These are phyloP conservation scores for Sebastes oblongus DNA, from an alignment of 2,797 vertebrate species.

Conservation along the genomic window DNA sequence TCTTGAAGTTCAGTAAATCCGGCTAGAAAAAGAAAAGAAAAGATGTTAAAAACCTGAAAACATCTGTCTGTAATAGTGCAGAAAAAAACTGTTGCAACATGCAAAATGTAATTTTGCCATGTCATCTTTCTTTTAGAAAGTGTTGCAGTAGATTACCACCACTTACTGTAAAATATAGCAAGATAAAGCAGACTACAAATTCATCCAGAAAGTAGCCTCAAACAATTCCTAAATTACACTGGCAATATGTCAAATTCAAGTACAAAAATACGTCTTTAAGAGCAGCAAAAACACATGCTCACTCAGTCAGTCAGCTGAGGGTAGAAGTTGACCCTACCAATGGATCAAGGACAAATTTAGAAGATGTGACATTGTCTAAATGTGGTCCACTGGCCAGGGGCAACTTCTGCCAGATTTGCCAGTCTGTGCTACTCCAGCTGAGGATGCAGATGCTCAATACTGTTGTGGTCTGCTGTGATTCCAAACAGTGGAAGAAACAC, in stretches of 20 bases:
- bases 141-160: background rate
- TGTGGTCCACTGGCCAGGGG: constrained; percentile 20
- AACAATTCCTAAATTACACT: background rate
- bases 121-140: background rate
- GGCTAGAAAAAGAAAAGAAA: constrained; percentile 69
- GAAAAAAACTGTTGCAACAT: background rate
- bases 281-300: constrained; percentile 56
- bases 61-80: background rate
- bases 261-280: background rate
- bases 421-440: constrained; percentile 17
- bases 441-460: constrained; percentile 42
- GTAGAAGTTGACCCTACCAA: constrained; percentile 61
- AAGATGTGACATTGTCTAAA: background rate
- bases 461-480: constrained; percentile 41
- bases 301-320: constrained; percentile 23
- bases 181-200: background rate
- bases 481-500: constrained; percentile 62
- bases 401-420: constrained; percentile 53
- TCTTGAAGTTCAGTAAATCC: constrained; percentile 88
- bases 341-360: background rate
- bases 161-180: constrained; percentile 3
- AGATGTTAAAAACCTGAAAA: background rate
- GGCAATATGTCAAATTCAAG: background rate
- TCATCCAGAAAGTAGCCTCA: background rate
- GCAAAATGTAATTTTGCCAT: constrained; percentile 1